These are phyloP conservation scores for Neuroterus valhalla DNA, from an alignment of 1,140 invertebrate genomes.

Conservation along the genomic window DNA sequence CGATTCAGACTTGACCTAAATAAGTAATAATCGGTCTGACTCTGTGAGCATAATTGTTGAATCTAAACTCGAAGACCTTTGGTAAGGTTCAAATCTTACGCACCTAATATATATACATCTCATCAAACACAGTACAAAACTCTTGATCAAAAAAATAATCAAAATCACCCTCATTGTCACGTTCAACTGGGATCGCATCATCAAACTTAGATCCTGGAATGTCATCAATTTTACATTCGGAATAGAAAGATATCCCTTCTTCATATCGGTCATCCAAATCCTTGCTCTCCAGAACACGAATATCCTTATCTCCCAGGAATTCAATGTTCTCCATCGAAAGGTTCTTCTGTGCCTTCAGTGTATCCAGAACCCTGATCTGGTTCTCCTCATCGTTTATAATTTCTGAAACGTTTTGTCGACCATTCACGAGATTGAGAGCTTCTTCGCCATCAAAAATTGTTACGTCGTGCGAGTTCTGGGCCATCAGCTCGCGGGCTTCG, in stretches of 20 bases:
- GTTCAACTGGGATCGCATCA: constrained; percentile 29
- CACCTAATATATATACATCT: too few species aligned
- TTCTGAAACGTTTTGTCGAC: constrained; percentile 40
- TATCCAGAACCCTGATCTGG: constrained; percentile 65
- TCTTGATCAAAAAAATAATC: too few species aligned
- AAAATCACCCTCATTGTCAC: constrained; percentile 54
- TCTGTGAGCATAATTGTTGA: too few species aligned
- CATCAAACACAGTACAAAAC: too few species aligned
- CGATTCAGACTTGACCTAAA: too few species aligned
- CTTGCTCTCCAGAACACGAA: constrained; percentile 62
- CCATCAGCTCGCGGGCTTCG: constrained; percentile 72
- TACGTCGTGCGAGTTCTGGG: constrained; percentile 71
- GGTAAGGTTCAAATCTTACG: too few species aligned
- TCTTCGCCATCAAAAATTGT: constrained; percentile 69
- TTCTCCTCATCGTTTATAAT: constrained; percentile 40
- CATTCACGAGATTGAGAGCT: constrained; percentile 65
- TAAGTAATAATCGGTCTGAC: too few species aligned
- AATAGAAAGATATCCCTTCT: constrained; percentile 63
- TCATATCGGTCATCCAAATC: constrained; percentile 62
- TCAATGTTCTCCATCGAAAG: constrained; percentile 59
- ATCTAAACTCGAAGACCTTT: too few species aligned
- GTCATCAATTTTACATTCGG: constrained; percentile 68
- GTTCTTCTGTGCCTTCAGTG: constrained; percentile 54
- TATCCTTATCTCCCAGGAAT: constrained; percentile 67
- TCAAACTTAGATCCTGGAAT: constrained; percentile 60